These are phyloP conservation scores for Danio tinwini DNA, from an alignment of 2,797 vertebrate genomes.

Conservation along the genomic window DNA sequence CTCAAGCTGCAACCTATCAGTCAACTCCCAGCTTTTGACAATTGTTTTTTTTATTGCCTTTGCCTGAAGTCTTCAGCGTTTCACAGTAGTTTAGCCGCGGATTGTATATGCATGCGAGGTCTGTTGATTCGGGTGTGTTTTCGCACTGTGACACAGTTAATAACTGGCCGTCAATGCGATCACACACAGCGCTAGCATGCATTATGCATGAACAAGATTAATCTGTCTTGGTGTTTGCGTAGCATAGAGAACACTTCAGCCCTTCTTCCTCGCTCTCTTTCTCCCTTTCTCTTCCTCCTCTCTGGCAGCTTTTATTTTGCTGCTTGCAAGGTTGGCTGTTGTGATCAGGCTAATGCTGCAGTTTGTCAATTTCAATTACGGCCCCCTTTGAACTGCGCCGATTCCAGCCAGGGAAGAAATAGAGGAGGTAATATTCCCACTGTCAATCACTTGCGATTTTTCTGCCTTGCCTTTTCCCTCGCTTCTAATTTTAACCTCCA, in stretches of 20 bases:
- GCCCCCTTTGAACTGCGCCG: slow-evolving; percentile 65
- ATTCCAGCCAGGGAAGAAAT: slow-evolving; percentile 59
- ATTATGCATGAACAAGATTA: slow-evolving; percentile 68
- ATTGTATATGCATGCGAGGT: slow-evolving; percentile 18
- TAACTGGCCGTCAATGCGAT: slow-evolving; percentile 57
- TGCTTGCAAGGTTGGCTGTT: slow-evolving; percentile 52
- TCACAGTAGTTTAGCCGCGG: slow-evolving; percentile 14
- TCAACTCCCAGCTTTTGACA: background rate
- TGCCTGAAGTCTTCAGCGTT: background rate
- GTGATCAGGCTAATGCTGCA: slow-evolving; percentile 66
- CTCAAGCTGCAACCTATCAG: background rate
- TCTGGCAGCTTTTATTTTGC: slow-evolving; percentile 57
- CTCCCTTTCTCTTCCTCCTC: slow-evolving; percentile 23
- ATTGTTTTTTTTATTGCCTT: background rate
- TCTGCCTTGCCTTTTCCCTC: slow-evolving; percentile 12
- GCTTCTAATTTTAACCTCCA: background rate
- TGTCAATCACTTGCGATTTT: slow-evolving; percentile 57
- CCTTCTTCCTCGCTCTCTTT: slow-evolving; percentile 5
- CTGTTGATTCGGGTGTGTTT: slow-evolving; percentile 51
- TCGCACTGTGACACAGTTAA: slow-evolving; percentile 60
- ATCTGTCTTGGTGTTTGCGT: slow-evolving; percentile 59
- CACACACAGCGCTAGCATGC: slow-evolving; percentile 55
- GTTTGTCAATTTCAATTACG: slow-evolving; percentile 69
- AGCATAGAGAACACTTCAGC: slow-evolving; percentile 46
- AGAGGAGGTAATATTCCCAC: slow-evolving; percentile 56